phyloP scores from a whole-genome alignment of 2,113 vertebrate genomes.

The Catharus bicknelli region DNA sequence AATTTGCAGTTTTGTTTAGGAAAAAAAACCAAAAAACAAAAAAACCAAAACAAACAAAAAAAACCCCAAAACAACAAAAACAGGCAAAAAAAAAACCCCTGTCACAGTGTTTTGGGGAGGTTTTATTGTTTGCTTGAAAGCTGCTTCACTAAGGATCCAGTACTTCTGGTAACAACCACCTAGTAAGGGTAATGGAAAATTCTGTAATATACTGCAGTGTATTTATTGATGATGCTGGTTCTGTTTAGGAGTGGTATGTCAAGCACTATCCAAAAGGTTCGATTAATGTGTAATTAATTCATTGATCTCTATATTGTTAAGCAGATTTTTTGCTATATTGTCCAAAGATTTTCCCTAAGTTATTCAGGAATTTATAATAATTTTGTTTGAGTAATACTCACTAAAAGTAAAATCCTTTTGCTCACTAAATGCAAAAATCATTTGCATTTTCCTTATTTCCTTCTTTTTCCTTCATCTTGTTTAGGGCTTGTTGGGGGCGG shows the following conservation, averaged over 20 bases:
- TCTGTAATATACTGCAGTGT: background rate
- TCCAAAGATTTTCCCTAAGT: background rate
- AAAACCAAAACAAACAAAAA: background rate
- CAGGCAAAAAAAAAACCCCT: too few relatives aligned
- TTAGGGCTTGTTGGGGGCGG: fast-evolving
- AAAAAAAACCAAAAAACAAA: too few relatives aligned
- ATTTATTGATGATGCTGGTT: background rate
- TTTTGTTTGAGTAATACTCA: background rate
- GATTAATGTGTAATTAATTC: background rate
- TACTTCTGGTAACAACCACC: background rate
- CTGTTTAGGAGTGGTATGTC: background rate
- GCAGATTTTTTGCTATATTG: background rate
- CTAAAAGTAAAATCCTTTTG: background rate
- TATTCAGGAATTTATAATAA: background rate
- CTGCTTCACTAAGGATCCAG: background rate
- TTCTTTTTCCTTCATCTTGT: background rate
- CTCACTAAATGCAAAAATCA: background rate
- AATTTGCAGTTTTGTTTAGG: background rate
- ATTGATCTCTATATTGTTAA: background rate
- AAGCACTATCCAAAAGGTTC: background rate
- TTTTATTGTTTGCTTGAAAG: background rate
- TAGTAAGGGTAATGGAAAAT: background rate
- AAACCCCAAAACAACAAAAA: too few relatives aligned
- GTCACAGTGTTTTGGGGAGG: fast-evolving
- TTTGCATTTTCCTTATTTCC: background rate